Evolutionary conservation across 2,797 vertebrate genomes (phyloP).

Genomic region (Fundulus diaphanus): DNA sequence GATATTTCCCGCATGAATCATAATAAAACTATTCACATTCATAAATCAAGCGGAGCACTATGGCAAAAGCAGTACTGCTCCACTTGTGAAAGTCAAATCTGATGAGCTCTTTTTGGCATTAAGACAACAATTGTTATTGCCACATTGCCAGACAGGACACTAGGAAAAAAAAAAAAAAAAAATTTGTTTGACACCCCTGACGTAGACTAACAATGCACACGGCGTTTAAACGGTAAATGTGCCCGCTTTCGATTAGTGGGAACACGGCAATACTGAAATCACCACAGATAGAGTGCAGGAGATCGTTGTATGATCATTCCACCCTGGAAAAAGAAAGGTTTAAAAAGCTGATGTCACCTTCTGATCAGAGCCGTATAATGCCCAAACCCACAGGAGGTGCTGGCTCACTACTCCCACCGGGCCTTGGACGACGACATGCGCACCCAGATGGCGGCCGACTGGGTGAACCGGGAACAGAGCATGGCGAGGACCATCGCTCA

Average conservation of each 20-base stretch:
- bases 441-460: constrained; percentile 96
- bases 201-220: not conserved
- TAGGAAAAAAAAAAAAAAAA: too few species aligned
- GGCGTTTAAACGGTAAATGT: too few species aligned
- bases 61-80: too few species aligned
- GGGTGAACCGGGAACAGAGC: constrained; percentile 94
- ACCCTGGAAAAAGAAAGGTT: not conserved
- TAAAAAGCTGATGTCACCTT: not conserved
- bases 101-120: too few species aligned
- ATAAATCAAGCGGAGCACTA: too few species aligned
- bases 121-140: too few species aligned
- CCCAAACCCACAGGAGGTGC: constrained; percentile 85
- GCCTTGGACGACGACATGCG: constrained; percentile 97
- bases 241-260: too few species aligned
- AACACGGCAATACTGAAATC: not conserved
- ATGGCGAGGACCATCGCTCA: constrained; percentile 85
- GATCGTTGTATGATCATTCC: not conserved
- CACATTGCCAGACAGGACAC: too few species aligned
- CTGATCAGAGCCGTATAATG: not conserved
- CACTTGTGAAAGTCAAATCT: too few species aligned
- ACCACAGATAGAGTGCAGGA: not conserved
- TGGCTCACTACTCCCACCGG: constrained; percentile 98
- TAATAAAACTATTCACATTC: too few species aligned
- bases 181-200: too few species aligned
- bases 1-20: too few species aligned